A percentile compares a stretch with the other conserved stretches of the same genome.
These are phyloP conservation scores for Hemibagrus wyckioides DNA, from an alignment of 2,113 vertebrate genomes.

Conservation along the genomic window DNA sequence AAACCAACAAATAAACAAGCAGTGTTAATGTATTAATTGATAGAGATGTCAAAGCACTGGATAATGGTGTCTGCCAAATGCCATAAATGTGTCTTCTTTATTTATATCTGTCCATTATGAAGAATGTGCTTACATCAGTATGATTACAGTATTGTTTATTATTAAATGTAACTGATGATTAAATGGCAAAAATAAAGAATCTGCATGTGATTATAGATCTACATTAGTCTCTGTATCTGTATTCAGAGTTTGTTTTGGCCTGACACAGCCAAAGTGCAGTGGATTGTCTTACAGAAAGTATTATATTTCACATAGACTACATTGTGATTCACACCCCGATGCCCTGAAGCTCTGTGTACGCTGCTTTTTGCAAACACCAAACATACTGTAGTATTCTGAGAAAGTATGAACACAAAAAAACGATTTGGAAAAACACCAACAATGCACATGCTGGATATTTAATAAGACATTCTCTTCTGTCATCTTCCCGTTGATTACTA, in stretches of 20 bases:
- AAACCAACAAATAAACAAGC: not conserved
- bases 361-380: not conserved
- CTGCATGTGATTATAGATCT: not conserved
- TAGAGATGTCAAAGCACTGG: too few species aligned
- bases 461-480: not conserved
- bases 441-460: not conserved
- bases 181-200: not conserved
- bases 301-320: slow-evolving; percentile 21
- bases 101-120: not conserved
- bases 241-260: not conserved
- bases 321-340: slow-evolving; percentile 8
- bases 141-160: not conserved
- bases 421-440: not conserved
- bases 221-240: slow-evolving; percentile 8
- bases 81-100: not conserved
- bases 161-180: not conserved
- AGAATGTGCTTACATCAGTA: not conserved
- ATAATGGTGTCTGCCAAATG: too few species aligned
- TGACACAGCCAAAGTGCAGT: not conserved
- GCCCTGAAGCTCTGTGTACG: not conserved
- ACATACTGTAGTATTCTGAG: not conserved
- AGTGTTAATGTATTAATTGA: too few species aligned
- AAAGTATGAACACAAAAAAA: not conserved
- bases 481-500: not conserved
- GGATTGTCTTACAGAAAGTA: slow-evolving; percentile 24